Evolutionary conservation across 2,888 invertebrate genomes (phyloP).

Genomic region (Yponomeuta evonymella): DNA sequence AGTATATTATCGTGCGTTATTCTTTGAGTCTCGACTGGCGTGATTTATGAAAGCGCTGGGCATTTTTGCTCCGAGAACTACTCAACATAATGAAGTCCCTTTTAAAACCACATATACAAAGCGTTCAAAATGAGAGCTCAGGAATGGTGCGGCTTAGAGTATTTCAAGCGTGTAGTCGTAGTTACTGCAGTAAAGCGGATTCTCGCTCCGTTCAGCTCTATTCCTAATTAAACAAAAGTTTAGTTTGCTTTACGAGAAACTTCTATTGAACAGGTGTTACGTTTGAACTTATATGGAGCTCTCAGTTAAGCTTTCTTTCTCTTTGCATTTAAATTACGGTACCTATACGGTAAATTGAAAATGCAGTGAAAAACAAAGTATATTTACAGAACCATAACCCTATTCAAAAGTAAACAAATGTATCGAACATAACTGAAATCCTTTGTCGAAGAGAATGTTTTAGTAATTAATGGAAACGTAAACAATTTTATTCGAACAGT

Average conservation of each 20-base stretch:
- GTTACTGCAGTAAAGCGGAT: neutral
- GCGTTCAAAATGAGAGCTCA: neutral
- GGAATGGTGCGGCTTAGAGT: neutral
- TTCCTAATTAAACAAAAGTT: neutral
- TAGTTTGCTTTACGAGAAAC: neutral
- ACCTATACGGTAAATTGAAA: neutral
- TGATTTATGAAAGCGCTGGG: constrained; percentile 13
- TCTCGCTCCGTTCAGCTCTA: neutral
- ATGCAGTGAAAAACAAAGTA: too few relatives aligned
- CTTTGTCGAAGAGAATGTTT: neutral
- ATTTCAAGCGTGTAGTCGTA: constrained; percentile 7
- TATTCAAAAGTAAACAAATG: neutral
- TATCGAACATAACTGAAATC: neutral
- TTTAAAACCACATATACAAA: constrained; percentile 5
- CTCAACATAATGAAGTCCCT: constrained; percentile 8
- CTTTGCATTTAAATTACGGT: neutral
- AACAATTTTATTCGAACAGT: neutral
- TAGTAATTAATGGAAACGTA: neutral
- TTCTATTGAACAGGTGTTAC: neutral
- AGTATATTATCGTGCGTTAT: constrained; percentile 3
- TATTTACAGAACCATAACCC: neutral
- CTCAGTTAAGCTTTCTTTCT: neutral
- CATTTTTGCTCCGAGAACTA: constrained; percentile 8
- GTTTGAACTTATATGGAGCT: neutral
- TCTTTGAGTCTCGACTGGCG: constrained; percentile 2